phyloP scores from a whole-genome alignment of 2,113 vertebrate genomes.

The Ptilonorhynchus violaceus region DNA sequence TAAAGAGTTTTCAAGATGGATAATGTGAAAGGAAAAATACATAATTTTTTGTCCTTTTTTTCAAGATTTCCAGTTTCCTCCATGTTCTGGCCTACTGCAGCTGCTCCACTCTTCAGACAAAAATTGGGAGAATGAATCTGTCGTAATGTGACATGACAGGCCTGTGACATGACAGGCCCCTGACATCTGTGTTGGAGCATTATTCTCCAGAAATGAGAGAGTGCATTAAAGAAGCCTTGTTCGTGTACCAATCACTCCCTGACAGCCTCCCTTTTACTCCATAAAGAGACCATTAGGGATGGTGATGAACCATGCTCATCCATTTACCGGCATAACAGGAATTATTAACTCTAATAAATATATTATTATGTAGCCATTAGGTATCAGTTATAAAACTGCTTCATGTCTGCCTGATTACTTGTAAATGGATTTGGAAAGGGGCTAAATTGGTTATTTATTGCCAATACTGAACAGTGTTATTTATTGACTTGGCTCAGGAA shows the following conservation, averaged over 20 bases:
- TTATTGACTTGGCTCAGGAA: slow-evolving; percentile 13
- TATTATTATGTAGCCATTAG: slow-evolving; percentile 28
- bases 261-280: not conserved
- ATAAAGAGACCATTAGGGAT: not conserved
- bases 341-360: slow-evolving; percentile 34
- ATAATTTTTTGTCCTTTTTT: not conserved
- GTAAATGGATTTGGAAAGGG: slow-evolving; percentile 24
- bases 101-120: not conserved
- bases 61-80: not conserved
- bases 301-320: not conserved
- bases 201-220: not conserved
- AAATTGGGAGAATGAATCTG: not conserved
- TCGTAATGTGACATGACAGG: not conserved
- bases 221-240: not conserved
- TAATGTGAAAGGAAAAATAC: not conserved
- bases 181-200: not conserved
- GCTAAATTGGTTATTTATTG: slow-evolving; percentile 45
- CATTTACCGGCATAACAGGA: not conserved
- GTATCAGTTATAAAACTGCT: not conserved
- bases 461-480: not conserved
- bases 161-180: not conserved
- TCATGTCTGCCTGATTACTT: slow-evolving; percentile 19
- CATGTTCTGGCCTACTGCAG: not conserved
- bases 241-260: not conserved
- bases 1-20: not conserved